A percentile compares a stretch with the other conserved stretches of the same genome.
Evolutionary conservation across 2,113 vertebrate species (phyloP).

Genomic region (Scytalopus superciliaris): DNA sequence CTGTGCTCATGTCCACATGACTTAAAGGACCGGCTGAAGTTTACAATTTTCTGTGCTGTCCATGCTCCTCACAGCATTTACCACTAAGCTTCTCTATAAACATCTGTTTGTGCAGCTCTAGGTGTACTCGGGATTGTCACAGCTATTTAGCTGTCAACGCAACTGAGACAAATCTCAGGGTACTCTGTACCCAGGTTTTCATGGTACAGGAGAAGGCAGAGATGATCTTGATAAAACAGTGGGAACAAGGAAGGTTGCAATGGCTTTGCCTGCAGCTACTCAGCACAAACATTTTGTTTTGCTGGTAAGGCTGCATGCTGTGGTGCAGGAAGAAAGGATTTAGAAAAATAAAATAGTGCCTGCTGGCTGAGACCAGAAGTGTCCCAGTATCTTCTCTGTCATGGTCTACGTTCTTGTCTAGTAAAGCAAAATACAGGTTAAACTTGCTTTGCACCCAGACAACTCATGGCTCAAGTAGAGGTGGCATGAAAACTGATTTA

Average conservation of each 20-base stretch:
- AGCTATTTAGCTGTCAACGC: background rate
- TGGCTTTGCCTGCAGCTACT: background rate
- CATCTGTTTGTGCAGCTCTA: background rate
- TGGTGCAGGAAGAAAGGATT: background rate
- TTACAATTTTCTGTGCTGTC: background rate
- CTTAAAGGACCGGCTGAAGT: background rate
- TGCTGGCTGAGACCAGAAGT: background rate
- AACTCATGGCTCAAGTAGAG: background rate
- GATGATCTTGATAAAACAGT: background rate
- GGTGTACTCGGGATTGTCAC: background rate
- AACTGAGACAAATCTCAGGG: background rate
- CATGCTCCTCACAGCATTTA: background rate
- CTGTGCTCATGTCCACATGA: background rate
- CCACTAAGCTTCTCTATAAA: background rate
- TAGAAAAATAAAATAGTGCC: background rate
- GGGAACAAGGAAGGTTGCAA: background rate
- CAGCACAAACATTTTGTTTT: background rate
- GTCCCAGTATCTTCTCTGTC: background rate
- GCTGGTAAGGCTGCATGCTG: fast-evolving
- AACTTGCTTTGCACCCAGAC: background rate
- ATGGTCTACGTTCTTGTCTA: background rate
- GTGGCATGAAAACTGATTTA: background rate
- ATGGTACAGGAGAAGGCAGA: background rate
- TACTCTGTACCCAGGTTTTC: background rate
- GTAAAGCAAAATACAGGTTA: background rate